These are phyloP conservation scores for Dyspetes luteomarginatus DNA, from an alignment of 2,888 invertebrate genomes.

Conservation along the genomic window DNA sequence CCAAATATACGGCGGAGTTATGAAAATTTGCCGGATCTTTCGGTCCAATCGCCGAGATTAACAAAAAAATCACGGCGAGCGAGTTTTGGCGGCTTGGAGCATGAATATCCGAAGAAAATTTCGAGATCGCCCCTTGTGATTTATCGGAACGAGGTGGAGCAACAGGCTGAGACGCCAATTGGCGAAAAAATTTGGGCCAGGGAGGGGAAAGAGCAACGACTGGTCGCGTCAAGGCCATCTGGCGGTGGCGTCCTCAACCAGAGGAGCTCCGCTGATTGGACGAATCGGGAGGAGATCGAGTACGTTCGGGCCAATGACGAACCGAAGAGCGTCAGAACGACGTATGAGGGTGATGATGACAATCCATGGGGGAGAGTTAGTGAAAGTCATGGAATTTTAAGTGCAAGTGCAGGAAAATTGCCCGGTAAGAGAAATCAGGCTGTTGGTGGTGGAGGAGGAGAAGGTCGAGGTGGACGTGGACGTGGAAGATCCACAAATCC, in stretches of 20 bases:
- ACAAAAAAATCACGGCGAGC: conserved; percentile 24
- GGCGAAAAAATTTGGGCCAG: too few species aligned
- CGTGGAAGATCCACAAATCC: conserved; percentile 71
- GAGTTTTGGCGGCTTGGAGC: not conserved
- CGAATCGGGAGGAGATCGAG: not conserved
- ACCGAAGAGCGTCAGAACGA: not conserved
- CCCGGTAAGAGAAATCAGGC: conserved; percentile 59
- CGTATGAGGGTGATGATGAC: not conserved
- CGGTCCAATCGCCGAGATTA: conserved; percentile 14
- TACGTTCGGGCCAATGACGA: not conserved
- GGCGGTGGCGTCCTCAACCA: not conserved
- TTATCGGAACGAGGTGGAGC: conserved; percentile 44
- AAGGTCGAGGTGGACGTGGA: conserved; percentile 72
- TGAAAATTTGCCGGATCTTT: not conserved
- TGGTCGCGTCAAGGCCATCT: not conserved
- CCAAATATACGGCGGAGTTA: conserved; percentile 8
- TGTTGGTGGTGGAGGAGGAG: conserved; percentile 75
- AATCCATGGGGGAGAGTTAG: not conserved
- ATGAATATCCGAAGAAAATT: conserved; percentile 38
- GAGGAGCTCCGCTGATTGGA: not conserved
- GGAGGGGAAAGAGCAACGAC: not conserved
- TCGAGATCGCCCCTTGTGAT: conserved; percentile 21
- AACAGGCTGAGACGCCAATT: conserved; percentile 15
- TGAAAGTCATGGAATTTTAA: conserved; percentile 6
- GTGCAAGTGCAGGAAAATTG: conserved; percentile 34